These are phyloP conservation scores for Tetragnatha versicolor DNA, from an alignment of 1,140 invertebrate genomes.

Conservation along the genomic window DNA sequence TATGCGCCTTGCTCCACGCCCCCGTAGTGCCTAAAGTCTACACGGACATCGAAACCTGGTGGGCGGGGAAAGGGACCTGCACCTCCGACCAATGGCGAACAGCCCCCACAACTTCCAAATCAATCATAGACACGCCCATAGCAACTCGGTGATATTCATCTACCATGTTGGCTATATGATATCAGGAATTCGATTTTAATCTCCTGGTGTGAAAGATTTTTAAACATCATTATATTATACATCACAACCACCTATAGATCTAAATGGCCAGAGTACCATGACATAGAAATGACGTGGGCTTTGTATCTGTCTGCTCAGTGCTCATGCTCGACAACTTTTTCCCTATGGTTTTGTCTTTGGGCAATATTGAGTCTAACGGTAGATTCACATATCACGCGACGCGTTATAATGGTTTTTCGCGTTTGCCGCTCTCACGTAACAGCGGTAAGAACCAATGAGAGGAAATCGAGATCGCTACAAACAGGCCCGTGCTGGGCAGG, in stretches of 20 bases:
- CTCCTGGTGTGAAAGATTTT: background rate
- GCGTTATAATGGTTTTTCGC: too few relatives aligned
- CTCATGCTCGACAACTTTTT: too few relatives aligned
- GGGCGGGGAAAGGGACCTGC: constrained; percentile 57
- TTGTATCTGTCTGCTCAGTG: too few relatives aligned
- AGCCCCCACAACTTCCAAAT: background rate
- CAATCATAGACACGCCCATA: background rate
- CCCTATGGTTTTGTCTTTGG: too few relatives aligned
- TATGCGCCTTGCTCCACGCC: constrained; percentile 89
- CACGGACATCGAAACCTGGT: constrained; percentile 68
- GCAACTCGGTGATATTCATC: background rate
- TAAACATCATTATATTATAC: background rate
- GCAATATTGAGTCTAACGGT: too few relatives aligned
- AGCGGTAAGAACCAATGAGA: too few relatives aligned
- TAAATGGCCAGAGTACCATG: too few relatives aligned
- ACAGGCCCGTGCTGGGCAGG: too few relatives aligned
- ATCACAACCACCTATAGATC: background rate
- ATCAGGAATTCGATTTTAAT: background rate
- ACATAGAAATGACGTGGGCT: too few relatives aligned
- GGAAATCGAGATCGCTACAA: too few relatives aligned
- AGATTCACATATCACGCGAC: too few relatives aligned
- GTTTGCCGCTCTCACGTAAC: too few relatives aligned
- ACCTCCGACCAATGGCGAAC: constrained; percentile 20
- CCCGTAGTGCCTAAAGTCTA: constrained; percentile 66
- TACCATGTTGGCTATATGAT: background rate